Evolutionary conservation across 1,140 invertebrate species (phyloP), one percentile per base, ranked within the genome.

Genomic region (Phenacoccus solenopsis): DNA sequence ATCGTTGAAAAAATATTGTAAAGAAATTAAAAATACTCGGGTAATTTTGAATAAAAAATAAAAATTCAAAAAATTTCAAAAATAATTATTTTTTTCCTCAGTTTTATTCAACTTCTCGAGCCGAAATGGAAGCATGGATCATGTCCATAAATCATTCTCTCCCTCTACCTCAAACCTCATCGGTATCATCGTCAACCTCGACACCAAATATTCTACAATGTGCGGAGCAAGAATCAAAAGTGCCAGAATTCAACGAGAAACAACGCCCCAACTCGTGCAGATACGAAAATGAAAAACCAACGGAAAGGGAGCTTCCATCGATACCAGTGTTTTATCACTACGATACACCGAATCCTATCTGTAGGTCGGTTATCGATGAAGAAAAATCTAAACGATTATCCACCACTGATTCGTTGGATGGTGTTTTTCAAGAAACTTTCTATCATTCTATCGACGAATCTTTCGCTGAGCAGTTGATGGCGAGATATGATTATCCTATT

Each of bases 401-500:
- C 10, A 38, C 9, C 32, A 64, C 22, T 3, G 22, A 24, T 25
- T 49, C 38, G 2, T 49, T 49, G 20, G 38, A 49, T 49, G 38
- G 5, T 2, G 3, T 49, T 5, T 49, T 49, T 16, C 59, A 9
- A 9, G 59, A 64, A 64, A 64, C 59, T 10, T 16, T 64, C 20
- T 64, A 64, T 25, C 59, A 64, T 24, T 64, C 59, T 25, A 64
- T 64, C 25, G 59, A 64, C 25, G 59, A 64, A 16, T 64, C 59
- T 3, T 24, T 64, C 4, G 59, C 59, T 22, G 59, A 64, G 21
- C 59, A 64, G 21, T 64, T 64, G 25, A n/a, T n/a, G n/a, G 59
- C 59, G 4, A 64, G 59, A 64, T 64, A 64, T 64, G 59, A 64
- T 27, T 64, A 64, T 64, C 59, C 59, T 25, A 64, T 20, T 25